Evolutionary conservation across 2,113 vertebrate genomes (phyloP), one percentile per base, ranked within the genome.

Genomic region (Dasyornis broadbenti): DNA sequence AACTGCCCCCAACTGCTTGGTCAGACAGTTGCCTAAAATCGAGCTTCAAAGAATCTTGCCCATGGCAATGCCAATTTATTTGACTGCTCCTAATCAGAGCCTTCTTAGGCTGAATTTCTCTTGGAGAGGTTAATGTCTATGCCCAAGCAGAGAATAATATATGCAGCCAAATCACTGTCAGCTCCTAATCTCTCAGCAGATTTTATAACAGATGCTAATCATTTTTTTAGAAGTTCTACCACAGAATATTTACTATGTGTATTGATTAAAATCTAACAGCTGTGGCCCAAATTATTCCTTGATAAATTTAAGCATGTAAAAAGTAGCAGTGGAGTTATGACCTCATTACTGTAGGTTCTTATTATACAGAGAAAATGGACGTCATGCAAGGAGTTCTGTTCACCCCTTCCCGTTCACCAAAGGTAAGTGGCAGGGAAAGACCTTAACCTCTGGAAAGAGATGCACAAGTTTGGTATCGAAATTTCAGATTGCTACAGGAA

Each of bases 261-360:
- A 69, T 95, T 95, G 95, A 97, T 92, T 96, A 95, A 95, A 92
- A 92, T 69, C n/a, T 75, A 85, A 69, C 60, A 89, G 81, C 81
- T 89, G 77, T 81, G 56, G 53, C 47, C 50, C 64, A 80, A 50
- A 73, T 93, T 65, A 82, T 44, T 91, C 24, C 75, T 80, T 60
- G 39, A 28, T 81, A 92, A 95, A 73, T 83, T 72, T 47, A 70
- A 47, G 50, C 59, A 66, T 3, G 9, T 50, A 90, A 83, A 57
- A 90, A 78, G 90, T 23, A 80, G 75, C 45, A 65, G 45, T 12
- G 12, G 64, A 92, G 54, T 72, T 88, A n/a, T 6, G 5, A 80
- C 42, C 54, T 86, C 23, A 1, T 83, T 95, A 77, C 8, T 70
- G 24, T 9, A 30, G 4, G 9, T 69, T 85, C 53, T 56, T 40